Conservation (phyloP, 2,888 invertebrate species). For the Uropetala carovei region DNA sequence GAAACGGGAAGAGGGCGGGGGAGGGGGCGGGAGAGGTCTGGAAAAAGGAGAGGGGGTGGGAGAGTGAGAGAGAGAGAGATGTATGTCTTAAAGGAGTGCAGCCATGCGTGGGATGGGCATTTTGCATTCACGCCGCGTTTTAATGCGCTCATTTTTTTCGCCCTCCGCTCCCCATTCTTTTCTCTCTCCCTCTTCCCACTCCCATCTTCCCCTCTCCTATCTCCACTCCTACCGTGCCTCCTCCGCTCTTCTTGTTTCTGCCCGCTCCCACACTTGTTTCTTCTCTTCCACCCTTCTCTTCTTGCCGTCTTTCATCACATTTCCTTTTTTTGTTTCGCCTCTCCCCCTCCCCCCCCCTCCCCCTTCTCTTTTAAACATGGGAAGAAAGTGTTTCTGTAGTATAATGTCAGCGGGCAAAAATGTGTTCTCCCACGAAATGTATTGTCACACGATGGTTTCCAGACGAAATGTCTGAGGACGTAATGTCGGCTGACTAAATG, state of each 20-base stretch:
- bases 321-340: neutral
- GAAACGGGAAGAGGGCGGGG: neutral
- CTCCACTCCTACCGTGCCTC: neutral
- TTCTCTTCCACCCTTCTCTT: neutral
- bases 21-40: neutral
- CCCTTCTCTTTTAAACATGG: neutral
- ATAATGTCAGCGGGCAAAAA: no score
- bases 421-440: no score
- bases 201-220: neutral
- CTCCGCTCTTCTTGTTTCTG: neutral
- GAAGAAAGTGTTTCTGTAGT: no score
- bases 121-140: slow-evolving; percentile 12
- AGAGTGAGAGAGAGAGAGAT: neutral
- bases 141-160: slow-evolving; percentile 42
- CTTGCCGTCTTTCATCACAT: neutral
- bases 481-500: no score
- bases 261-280: neutral
- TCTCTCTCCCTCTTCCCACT: neutral
- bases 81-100: neutral
- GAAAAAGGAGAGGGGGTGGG: neutral
- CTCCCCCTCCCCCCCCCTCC: neutral
- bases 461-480: no score
- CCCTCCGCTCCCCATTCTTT: slow-evolving; percentile 25
- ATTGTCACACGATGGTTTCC: no score
- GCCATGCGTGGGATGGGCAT: slow-evolving; percentile 3